Percentiles rank a stretch among this genome's conserved stretches.
Conservation (phyloP, 2,797 vertebrate species). For the Vultur gryphus region DNA sequence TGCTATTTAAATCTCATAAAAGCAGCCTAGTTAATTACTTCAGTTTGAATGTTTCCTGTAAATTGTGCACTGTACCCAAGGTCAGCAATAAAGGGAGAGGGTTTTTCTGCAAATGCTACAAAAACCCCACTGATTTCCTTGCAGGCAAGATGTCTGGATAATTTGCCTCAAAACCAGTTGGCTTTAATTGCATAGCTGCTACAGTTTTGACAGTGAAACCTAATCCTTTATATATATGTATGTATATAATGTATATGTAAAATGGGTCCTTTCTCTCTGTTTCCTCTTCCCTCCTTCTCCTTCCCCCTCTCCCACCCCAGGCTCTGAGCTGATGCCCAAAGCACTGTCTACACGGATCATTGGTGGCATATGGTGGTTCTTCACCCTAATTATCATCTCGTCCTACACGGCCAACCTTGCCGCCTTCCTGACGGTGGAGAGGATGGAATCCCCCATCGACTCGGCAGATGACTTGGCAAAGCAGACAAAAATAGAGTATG, state of each 20-base stretch:
- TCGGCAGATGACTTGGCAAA: slow-evolving; percentile 97
- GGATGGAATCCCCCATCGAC: slow-evolving; percentile 96
- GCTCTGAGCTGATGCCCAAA: slow-evolving; percentile 98
- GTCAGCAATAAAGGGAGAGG: slow-evolving; percentile 56
- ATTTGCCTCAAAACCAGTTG: not conserved
- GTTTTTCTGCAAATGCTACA: slow-evolving; percentile 8
- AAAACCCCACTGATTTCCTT: not conserved
- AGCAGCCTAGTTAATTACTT: slow-evolving; percentile 77
- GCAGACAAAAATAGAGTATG: slow-evolving; percentile 98
- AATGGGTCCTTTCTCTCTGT: accelerated
- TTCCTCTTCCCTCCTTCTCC: not conserved
- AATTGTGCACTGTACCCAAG: slow-evolving; percentile 63
- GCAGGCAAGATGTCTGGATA: not conserved
- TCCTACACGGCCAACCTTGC: slow-evolving; percentile 97
- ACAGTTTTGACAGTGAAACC: not conserved
- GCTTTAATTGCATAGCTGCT: not conserved
- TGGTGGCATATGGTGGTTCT: slow-evolving; percentile 99
- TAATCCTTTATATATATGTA: not conserved
- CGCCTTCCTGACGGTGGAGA: slow-evolving; percentile 94
- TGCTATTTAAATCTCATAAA: slow-evolving; percentile 76
- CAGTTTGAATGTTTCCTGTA: slow-evolving; percentile 66
- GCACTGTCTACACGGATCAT: slow-evolving; percentile 98
- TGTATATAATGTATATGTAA: accelerated
- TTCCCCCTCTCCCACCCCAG: slow-evolving; percentile 66
- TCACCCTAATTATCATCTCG: slow-evolving; percentile 98